Conservation (phyloP, 2,113 vertebrate genomes). For the Zosterops borbonicus region DNA sequence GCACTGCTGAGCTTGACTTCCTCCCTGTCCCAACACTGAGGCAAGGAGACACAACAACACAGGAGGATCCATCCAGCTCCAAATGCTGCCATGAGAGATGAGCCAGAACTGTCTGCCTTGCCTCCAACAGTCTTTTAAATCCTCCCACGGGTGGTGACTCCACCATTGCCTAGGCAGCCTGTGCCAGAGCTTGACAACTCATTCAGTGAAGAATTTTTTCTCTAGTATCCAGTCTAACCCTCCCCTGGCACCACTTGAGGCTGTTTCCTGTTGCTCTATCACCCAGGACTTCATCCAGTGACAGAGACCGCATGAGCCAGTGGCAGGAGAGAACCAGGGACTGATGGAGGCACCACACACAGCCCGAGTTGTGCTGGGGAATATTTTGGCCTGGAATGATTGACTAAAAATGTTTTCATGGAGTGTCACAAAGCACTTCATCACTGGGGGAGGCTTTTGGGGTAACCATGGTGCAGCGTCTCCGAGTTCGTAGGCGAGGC, state of each 20-base stretch:
- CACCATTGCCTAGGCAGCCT: neutral
- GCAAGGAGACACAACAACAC: neutral
- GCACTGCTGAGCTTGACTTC: accelerated
- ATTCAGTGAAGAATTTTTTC: neutral
- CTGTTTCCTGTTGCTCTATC: neutral
- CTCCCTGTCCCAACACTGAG: accelerated
- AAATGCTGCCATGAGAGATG: accelerated
- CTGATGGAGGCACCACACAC: neutral
- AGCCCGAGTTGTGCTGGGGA: neutral
- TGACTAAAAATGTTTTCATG: neutral
- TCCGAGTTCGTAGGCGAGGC: accelerated
- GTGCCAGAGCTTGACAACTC: neutral
- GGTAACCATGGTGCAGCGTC: neutral
- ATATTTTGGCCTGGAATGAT: neutral
- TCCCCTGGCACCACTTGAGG: neutral
- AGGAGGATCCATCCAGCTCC: neutral
- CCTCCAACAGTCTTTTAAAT: neutral
- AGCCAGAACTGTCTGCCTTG: neutral
- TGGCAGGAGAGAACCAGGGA: neutral
- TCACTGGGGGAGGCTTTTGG: neutral
- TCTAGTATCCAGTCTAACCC: neutral
- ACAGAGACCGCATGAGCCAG: accelerated
- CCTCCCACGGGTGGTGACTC: neutral
- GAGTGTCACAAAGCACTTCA: neutral
- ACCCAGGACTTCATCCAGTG: neutral